Conservation (phyloP, 1,140 invertebrate genomes). For the Ladona fulva region DNA sequence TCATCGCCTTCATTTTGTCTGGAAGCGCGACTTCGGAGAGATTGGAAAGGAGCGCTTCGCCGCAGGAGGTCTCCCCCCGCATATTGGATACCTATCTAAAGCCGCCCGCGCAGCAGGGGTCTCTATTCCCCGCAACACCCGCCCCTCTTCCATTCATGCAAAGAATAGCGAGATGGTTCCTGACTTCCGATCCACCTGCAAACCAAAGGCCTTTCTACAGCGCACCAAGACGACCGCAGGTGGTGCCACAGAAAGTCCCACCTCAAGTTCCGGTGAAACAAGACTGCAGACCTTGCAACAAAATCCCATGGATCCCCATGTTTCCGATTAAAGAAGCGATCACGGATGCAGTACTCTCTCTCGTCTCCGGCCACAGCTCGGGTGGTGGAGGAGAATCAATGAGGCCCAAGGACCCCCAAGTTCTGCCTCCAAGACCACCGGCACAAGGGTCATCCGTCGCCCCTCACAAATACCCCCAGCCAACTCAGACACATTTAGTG, state of each 20-base stretch:
- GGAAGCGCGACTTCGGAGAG: neutral
- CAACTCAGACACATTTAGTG: no score
- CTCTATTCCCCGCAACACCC: neutral
- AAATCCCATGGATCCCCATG: conserved; percentile 67
- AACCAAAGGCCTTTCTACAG: neutral
- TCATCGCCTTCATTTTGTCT: neutral
- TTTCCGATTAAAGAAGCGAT: neutral
- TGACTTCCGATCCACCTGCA: neutral
- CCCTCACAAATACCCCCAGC: no score
- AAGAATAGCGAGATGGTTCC: neutral
- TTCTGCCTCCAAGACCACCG: conserved; percentile 18
- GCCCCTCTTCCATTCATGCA: neutral
- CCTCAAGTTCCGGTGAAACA: conserved; percentile 15
- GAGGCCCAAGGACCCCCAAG: conserved; percentile 11
- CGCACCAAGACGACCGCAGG: neutral
- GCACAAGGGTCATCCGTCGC: neutral
- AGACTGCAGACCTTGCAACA: conserved; percentile 63
- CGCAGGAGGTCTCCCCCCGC: neutral
- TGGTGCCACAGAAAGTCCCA: neutral
- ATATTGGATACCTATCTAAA: neutral
- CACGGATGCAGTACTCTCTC: neutral
- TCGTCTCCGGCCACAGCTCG: neutral
- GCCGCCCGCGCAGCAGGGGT: neutral
- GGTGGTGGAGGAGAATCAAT: neutral
- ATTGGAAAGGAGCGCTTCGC: neutral